Base-by-base conservation (phyloP, 2,888 invertebrate genomes). In the Cheilosia vernalis region DNA sequence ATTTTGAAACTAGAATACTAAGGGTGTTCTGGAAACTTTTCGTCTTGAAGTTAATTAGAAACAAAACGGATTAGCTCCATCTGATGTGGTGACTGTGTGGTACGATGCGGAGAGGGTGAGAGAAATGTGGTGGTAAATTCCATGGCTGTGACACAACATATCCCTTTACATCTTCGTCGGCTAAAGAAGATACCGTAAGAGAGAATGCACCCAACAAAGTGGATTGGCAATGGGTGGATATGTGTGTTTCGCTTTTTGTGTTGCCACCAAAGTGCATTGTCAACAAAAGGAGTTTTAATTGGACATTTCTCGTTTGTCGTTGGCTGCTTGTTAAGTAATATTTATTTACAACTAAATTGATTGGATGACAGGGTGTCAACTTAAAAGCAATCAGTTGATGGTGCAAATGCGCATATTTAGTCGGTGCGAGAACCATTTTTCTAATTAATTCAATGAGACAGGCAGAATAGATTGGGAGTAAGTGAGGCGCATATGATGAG, bases 21-120 rank as follows among this genome's bases (percentile, higher is more conserved):
- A 13, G 33, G 24, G 51, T 42, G 47, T 27, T 27, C 27, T 27
- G 24, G 19, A 9, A 19, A 24, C 30, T 40, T 55, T 49, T 53
- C 44, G 63, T 53, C 27, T 30, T 67, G 73, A 60, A 67, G 79
- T 73, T 80, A 80, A 80, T 80, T 80, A 80, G 78, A 69, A 78
- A 63, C 69, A 78, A 80, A 80, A 80, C 47, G 73, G 72, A 80
- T 72, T 73, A 80, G 72, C 73, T 73, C 44, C 79, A 66, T 73
- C 51, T 66, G 66, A 66, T 72, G 72, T 53, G 72, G 73, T 64
- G 17, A 72, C 13, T 60, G 51, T n/a, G 42, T n/a, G 64, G 63
- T 7, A 1, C n/a, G 37, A 21, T 30, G 42, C 30, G 70, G 27
- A 42, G 24, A n/a, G 17, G 49, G 47, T 10, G 30, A 33, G 40